phyloP scores from a whole-genome alignment of 2,797 vertebrate species.

The Euphonia xanthogaster region DNA sequence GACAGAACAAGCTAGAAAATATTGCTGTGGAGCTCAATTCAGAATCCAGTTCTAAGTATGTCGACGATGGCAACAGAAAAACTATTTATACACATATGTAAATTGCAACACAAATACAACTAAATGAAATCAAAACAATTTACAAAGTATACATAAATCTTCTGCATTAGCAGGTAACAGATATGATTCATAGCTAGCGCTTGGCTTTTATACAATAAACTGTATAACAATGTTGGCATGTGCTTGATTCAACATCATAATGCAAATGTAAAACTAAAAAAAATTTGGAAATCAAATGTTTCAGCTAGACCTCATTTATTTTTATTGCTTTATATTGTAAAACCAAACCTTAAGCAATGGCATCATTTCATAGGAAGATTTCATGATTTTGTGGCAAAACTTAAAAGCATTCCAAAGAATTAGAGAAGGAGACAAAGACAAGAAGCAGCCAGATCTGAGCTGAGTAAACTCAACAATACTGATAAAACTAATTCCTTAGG shows the following conservation, averaged over 20 bases:
- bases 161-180: slow-evolving; percentile 3
- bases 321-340: slow-evolving; percentile 7
- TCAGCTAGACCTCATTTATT: background rate
- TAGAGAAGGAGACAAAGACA: background rate
- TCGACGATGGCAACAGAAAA: background rate
- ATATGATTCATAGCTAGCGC: background rate
- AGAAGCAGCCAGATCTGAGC: slow-evolving; percentile 1
- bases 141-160: background rate
- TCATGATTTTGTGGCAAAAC: slow-evolving; percentile 23
- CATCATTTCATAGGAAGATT: background rate
- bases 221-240: background rate
- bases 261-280: background rate
- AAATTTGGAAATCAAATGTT: background rate
- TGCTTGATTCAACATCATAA: background rate
- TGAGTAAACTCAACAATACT: slow-evolving; percentile 13
- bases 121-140: background rate
- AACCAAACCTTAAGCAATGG: slow-evolving; percentile 3
- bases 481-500: slow-evolving; percentile 43
- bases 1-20: slow-evolving; percentile 13
- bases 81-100: background rate
- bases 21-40: background rate
- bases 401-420: slow-evolving; percentile 45
- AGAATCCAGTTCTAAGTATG: slow-evolving; percentile 3
- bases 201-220: slow-evolving; percentile 12
- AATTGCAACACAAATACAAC: background rate